phyloP scores from a whole-genome alignment of 2,113 vertebrate genomes.

The Lagopus muta region DNA sequence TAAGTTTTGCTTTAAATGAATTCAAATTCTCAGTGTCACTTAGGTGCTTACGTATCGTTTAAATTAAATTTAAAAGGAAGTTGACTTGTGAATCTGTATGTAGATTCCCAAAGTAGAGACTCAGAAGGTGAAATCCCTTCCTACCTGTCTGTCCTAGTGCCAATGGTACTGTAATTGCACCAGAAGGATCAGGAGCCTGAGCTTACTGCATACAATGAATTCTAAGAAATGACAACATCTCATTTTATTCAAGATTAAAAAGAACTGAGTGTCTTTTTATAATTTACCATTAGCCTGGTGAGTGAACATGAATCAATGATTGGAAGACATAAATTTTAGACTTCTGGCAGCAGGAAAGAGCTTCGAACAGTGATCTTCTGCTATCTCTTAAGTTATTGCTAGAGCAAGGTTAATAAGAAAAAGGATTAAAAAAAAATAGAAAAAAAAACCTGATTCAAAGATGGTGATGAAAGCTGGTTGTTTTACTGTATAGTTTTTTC shows the following conservation, averaged over 20 bases:
- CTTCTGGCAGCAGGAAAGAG: fast-evolving
- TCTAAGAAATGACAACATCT: background rate
- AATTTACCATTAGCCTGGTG: background rate
- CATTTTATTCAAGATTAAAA: background rate
- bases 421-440: background rate
- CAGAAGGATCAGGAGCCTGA: background rate
- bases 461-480: background rate
- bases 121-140: background rate
- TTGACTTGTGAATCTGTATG: background rate
- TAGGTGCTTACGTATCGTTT: background rate
- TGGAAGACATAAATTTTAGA: background rate
- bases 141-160: fast-evolving
- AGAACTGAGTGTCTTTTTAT: background rate
- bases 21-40: background rate
- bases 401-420: background rate
- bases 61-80: background rate
- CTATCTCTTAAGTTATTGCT: background rate
- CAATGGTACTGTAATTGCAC: background rate
- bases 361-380: background rate
- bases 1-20: background rate
- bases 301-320: background rate
- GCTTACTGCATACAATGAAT: background rate
- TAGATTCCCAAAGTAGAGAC: fast-evolving
- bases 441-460: background rate
- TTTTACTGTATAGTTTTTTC: background rate